Evolutionary conservation across 1,140 invertebrate species (phyloP).

Genomic region (Camponotus pennsylvanicus): DNA sequence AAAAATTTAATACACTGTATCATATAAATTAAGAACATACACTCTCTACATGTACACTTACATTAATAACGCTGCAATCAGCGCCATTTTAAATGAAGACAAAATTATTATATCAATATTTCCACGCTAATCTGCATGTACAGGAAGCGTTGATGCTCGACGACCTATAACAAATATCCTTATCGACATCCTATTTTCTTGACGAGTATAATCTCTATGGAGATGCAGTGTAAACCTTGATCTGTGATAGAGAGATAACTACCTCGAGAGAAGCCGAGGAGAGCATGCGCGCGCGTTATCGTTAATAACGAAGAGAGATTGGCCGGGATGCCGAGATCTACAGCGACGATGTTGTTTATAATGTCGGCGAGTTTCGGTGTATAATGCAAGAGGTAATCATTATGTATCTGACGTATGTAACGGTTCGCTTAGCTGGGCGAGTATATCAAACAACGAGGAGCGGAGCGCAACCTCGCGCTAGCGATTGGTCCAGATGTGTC

Average conservation of each 20-base stretch:
- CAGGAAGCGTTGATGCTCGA: slow-evolving; percentile 6
- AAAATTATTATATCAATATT: slow-evolving; percentile 17
- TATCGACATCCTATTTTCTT: slow-evolving; percentile 49
- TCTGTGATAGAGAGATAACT: slow-evolving; percentile 55
- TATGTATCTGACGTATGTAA: slow-evolving; percentile 62
- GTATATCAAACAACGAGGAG: slow-evolving; percentile 63
- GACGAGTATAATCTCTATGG: slow-evolving; percentile 7
- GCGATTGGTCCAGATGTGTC: slow-evolving; percentile 70
- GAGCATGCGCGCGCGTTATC: slow-evolving; percentile 35
- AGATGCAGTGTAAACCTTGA: slow-evolving; percentile 22
- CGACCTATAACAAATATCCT: slow-evolving; percentile 54
- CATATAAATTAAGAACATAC: background rate
- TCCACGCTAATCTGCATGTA: slow-evolving; percentile 7
- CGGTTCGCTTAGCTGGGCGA: slow-evolving; percentile 64
- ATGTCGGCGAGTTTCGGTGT: slow-evolving; percentile 49
- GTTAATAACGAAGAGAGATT: slow-evolving; percentile 56
- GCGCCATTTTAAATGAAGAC: background rate
- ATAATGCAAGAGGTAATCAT: slow-evolving; percentile 50
- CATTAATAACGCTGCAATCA: background rate
- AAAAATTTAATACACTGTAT: background rate
- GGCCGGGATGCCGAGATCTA: background rate
- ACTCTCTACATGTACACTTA: background rate
- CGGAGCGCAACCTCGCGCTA: slow-evolving; percentile 40
- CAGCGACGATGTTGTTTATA: slow-evolving; percentile 53
- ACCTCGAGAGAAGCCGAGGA: slow-evolving; percentile 30